These are phyloP conservation scores for Spicauda simplicius DNA, from an alignment of 2,888 invertebrate species.

Conservation along the genomic window DNA sequence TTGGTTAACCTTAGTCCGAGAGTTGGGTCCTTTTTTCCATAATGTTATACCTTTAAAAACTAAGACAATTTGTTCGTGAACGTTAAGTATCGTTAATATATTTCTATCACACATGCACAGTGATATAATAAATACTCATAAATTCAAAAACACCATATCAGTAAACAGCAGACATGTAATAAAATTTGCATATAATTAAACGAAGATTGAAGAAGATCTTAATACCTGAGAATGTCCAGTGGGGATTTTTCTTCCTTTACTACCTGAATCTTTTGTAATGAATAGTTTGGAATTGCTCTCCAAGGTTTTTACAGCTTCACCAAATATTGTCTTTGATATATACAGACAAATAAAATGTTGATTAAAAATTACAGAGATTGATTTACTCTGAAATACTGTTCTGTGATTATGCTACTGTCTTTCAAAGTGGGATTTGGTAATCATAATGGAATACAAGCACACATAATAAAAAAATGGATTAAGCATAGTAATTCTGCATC, in stretches of 20 bases:
- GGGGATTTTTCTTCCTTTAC: background rate
- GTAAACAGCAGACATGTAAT: background rate
- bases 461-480: too few species aligned
- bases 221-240: background rate
- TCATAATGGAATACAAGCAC: too few species aligned
- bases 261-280: too few species aligned
- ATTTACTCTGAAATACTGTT: too few species aligned
- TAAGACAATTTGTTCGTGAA: conserved; percentile 59
- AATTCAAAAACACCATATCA: background rate
- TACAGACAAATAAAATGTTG: too few species aligned
- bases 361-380: too few species aligned
- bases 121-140: conserved; percentile 19
- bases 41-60: conserved; percentile 80
- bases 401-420: too few species aligned
- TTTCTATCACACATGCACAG: conserved; percentile 32
- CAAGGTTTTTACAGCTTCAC: too few species aligned
- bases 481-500: too few species aligned
- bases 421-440: too few species aligned
- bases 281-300: too few species aligned
- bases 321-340: too few species aligned
- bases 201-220: background rate
- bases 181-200: background rate
- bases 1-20: conserved; percentile 75
- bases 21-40: conserved; percentile 85
- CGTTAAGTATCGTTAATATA: conserved; percentile 27